These are phyloP conservation scores for Sinocyclocheilus anshuiensis DNA, from an alignment of 2,113 vertebrate genomes.

Conservation along the genomic window DNA sequence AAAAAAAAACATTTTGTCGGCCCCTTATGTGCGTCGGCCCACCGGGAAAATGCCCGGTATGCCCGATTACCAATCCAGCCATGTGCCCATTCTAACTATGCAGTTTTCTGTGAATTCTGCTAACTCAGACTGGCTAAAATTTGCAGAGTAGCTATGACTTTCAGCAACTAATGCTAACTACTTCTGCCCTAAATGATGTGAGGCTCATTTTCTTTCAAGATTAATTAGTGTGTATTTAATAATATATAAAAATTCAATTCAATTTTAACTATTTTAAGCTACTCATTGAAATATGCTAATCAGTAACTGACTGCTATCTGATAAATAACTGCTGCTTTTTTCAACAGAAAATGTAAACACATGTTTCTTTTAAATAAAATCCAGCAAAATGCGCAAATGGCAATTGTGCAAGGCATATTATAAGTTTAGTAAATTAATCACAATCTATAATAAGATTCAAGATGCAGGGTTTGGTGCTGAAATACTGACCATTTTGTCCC, in stretches of 20 bases:
- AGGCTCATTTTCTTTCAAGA: background rate
- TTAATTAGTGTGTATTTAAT: no score
- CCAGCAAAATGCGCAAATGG: background rate
- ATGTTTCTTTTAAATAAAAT: background rate
- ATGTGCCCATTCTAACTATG: background rate
- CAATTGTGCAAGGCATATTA: background rate
- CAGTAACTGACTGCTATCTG: no score
- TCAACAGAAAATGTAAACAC: background rate
- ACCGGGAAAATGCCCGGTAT: no score
- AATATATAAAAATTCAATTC: background rate
- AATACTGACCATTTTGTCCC: background rate
- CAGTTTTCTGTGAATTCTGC: background rate
- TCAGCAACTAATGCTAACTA: background rate
- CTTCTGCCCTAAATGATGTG: background rate
- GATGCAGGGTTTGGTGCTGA: background rate
- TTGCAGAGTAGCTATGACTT: background rate
- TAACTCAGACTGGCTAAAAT: background rate
- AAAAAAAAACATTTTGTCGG: no score
- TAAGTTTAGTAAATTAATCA: background rate
- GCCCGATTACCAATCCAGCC: no score
- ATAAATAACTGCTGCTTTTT: background rate
- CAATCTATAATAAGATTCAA: background rate
- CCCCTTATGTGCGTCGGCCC: no score
- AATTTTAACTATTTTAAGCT: background rate
- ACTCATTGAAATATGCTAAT: background rate